Conservation (phyloP, 2,888 invertebrate genomes). For the Atethmia centrago region DNA sequence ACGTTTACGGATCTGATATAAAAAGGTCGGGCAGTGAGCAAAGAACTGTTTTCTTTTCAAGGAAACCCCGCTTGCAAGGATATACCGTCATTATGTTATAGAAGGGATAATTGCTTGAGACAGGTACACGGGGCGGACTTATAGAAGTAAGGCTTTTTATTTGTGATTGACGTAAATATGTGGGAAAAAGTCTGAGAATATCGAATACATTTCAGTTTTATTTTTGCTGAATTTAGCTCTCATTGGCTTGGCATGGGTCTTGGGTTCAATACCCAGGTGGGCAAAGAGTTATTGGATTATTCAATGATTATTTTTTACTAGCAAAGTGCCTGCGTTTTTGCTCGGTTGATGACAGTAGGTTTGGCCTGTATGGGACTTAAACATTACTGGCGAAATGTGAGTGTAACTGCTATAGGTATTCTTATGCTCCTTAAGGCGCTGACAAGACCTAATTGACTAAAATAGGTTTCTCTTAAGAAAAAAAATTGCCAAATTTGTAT, state of each 20-base stretch:
- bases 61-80: constrained; percentile 51
- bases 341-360: neutral
- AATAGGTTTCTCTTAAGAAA: no score
- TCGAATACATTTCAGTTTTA: neutral
- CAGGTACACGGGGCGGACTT: constrained; percentile 20
- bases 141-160: neutral
- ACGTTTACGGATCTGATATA: constrained; percentile 56
- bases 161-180: constrained; percentile 11
- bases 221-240: neutral
- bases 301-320: neutral
- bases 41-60: constrained; percentile 61
- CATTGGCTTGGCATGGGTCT: no score
- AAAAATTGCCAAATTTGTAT: no score
- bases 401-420: neutral
- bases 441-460: no score
- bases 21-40: constrained; percentile 39
- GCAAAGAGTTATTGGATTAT: neutral
- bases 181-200: constrained; percentile 16
- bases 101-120: constrained; percentile 34
- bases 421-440: no score
- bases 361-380: neutral
- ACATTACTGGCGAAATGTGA: neutral
- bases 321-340: neutral
- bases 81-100: constrained; percentile 29
- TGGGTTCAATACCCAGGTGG: neutral